Evolutionary conservation across 1,140 invertebrate genomes (phyloP), one percentile per base, ranked within the genome.

Genomic region (Caerostris extrusa): DNA sequence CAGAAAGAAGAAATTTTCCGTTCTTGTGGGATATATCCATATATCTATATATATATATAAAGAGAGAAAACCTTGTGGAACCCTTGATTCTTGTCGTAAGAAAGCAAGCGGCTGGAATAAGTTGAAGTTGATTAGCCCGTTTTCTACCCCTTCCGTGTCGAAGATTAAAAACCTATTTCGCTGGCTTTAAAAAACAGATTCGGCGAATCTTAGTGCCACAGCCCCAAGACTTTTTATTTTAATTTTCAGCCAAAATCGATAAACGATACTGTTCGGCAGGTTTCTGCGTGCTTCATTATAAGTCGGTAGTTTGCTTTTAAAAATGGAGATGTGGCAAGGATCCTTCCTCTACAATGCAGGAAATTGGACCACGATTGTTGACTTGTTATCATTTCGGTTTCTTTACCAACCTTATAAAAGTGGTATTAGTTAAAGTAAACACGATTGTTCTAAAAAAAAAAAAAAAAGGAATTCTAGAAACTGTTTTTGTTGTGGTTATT

Each of bases 91-190:
- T 93, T 93, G 93, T 93, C 86, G 83, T 14, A 77, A 61, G 61
- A 61, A 87, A 93, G 50, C 61, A 61, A 64, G 71, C 50, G 50
- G 64, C 50, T 53, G 56, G 86, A 93, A 57, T 89, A 93, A 93
- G 93, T 93, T 67, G 93, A 93, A 93, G 89, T 93, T 93, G 93
- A 93, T 93, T 93, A 93, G 86, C 86, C 93, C 87, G n/a, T 69
- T 83, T n/a, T 64, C 14, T 77, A 57, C 57, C 61, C 82, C 82
- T 60, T 87, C 83, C 61, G 55, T 56, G 17, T 6, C 61, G 82
- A 56, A 77, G 91, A 93, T 93, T 93, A 93, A 93, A 93, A 93
- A 93, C 86, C 91, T 93, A 93, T 93, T 93, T 93, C 57, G 64
- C 64, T 93, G 56, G 55, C 83, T 86, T 93, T 93, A 93, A 93